Conservation (phyloP, 2,888 invertebrate genomes). For the Timandra comae region DNA sequence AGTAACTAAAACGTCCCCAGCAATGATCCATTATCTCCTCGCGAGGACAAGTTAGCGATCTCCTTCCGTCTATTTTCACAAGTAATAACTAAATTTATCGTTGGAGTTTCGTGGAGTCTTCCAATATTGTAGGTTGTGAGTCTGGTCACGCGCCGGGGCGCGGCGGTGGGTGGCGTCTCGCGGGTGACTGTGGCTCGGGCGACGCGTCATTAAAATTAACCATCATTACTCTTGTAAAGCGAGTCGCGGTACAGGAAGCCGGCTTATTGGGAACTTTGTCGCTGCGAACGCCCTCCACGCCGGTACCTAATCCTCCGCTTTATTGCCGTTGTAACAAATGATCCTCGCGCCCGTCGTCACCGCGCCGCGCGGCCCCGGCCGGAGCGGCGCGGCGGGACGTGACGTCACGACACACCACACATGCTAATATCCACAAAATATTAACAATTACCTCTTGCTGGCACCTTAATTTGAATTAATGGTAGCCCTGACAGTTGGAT, state of each 20-base stretch:
- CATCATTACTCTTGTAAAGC: constrained; percentile 74
- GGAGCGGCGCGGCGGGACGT: constrained; percentile 10
- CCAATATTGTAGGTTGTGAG: constrained; percentile 61
- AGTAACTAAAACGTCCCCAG: constrained; percentile 67
- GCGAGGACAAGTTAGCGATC: constrained; percentile 75
- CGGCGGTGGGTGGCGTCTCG: constrained; percentile 32
- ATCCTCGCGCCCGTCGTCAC: constrained; percentile 31
- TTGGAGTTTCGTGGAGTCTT: constrained; percentile 67
- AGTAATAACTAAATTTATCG: constrained; percentile 78
- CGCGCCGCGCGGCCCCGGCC: constrained; percentile 32
- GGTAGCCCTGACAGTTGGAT: neutral
- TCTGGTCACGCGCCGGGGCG: constrained; percentile 55
- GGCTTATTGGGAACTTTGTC: constrained; percentile 69
- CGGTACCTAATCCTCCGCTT: constrained; percentile 61
- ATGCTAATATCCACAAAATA: constrained; percentile 21
- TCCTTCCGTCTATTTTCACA: constrained; percentile 76
- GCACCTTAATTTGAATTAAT: neutral
- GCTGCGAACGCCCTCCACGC: constrained; percentile 42
- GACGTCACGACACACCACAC: constrained; percentile 15
- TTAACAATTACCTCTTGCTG: constrained; percentile 13
- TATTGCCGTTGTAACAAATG: constrained; percentile 68
- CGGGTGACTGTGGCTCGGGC: constrained; percentile 42
- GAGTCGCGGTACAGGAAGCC: constrained; percentile 56
- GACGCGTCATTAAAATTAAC: constrained; percentile 76
- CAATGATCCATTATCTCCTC: constrained; percentile 75